These are phyloP conservation scores for Egretta garzetta DNA, from an alignment of 2,113 vertebrate species.

Conservation along the genomic window DNA sequence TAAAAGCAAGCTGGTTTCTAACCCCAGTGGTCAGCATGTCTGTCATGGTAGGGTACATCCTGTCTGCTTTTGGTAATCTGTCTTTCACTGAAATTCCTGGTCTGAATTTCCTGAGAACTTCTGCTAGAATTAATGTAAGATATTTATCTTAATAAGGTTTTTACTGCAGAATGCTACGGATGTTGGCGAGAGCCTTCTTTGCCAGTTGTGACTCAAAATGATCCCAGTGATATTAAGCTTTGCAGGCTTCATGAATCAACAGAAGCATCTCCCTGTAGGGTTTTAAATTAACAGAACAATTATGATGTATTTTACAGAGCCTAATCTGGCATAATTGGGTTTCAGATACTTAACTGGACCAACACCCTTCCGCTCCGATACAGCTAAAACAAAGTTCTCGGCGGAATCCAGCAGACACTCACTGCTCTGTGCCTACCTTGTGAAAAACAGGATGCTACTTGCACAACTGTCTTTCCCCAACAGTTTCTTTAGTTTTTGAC, in stretches of 20 bases:
- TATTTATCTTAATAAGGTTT: not conserved
- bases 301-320: slow-evolving; percentile 35
- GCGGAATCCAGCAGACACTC: not conserved
- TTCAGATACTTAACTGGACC: slow-evolving; percentile 20
- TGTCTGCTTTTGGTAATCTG: not conserved
- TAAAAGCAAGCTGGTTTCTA: not conserved
- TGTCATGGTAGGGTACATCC: not conserved
- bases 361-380: not conserved
- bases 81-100: not conserved
- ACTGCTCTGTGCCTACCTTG: not conserved
- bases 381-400: not conserved
- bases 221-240: not conserved
- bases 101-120: not conserved
- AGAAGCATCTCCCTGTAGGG: slow-evolving; percentile 40
- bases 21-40: not conserved
- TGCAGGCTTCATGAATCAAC: not conserved
- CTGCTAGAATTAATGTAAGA: not conserved
- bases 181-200: not conserved
- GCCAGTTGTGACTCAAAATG: not conserved
- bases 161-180: not conserved
- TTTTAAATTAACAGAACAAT: slow-evolving; percentile 50
- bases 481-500: not conserved
- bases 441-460: not conserved
- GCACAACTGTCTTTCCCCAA: not conserved
- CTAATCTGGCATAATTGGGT: slow-evolving; percentile 41